These are phyloP conservation scores for Bombus fervidus DNA, from an alignment of 1,140 invertebrate genomes.

Conservation along the genomic window DNA sequence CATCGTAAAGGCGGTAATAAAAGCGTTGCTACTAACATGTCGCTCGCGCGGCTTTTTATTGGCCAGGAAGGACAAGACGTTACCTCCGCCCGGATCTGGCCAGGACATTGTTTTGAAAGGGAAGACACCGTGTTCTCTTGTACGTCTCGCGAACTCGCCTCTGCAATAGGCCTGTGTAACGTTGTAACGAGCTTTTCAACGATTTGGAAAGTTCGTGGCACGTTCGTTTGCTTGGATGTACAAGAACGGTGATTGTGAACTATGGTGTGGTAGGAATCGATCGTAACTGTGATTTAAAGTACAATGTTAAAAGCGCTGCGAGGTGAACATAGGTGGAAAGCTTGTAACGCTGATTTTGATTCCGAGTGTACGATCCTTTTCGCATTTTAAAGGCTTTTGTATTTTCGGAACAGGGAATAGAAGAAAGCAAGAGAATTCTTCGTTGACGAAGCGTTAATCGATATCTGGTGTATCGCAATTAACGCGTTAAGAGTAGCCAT, in stretches of 20 bases:
- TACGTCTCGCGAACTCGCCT: not conserved
- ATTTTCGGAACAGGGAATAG: too few relatives aligned
- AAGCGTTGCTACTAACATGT: slow-evolving; percentile 57
- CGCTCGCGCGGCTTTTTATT: slow-evolving; percentile 51
- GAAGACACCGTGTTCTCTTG: slow-evolving; percentile 9
- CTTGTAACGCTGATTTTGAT: too few relatives aligned
- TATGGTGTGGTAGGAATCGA: too few relatives aligned
- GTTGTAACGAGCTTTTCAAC: not conserved
- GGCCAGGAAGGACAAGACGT: slow-evolving; percentile 2
- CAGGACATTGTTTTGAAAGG: slow-evolving; percentile 32
- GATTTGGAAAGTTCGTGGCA: not conserved
- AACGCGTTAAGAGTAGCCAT: too few relatives aligned
- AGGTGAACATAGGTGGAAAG: too few relatives aligned
- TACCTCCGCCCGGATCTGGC: slow-evolving; percentile 1
- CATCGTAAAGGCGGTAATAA: slow-evolving; percentile 59
- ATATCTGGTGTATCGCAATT: too few relatives aligned
- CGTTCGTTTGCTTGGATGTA: not conserved
- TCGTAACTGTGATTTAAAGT: not conserved
- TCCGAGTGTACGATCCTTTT: too few relatives aligned
- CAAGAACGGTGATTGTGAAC: too few relatives aligned
- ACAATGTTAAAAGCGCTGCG: not conserved
- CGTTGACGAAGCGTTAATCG: too few relatives aligned
- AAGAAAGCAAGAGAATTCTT: too few relatives aligned
- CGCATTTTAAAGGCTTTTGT: too few relatives aligned
- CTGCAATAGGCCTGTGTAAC: not conserved